Evolutionary conservation across 2,797 vertebrate genomes (phyloP).

Genomic region (Buphagus erythrorhynchus): DNA sequence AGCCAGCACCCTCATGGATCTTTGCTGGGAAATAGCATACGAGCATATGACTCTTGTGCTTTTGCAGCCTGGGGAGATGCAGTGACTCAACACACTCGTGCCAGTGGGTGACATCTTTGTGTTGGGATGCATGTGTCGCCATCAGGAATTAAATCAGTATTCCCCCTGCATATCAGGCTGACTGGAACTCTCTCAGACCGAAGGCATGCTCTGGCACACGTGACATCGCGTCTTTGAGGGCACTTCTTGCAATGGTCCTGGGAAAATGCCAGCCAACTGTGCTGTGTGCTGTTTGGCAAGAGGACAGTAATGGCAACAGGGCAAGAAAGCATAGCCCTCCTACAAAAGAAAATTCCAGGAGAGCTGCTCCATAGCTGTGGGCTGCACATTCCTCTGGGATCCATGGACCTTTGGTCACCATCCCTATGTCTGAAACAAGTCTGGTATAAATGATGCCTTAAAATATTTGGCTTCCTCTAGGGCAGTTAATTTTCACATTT

Average conservation of each 20-base stretch:
- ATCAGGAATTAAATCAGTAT: constrained; percentile 50
- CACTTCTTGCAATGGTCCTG: rapidly evolving
- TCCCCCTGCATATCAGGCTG: not conserved
- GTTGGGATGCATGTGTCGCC: not conserved
- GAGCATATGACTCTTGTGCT: not conserved
- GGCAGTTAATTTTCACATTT: not conserved
- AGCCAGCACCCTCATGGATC: not conserved
- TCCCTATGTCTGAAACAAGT: not conserved
- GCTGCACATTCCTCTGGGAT: not conserved
- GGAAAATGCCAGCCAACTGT: not conserved
- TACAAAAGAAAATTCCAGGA: not conserved
- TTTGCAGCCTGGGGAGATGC: not conserved
- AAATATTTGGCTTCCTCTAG: not conserved
- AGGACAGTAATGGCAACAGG: not conserved
- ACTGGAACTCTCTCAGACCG: not conserved
- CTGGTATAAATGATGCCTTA: not conserved
- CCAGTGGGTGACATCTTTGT: constrained; percentile 1
- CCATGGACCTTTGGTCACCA: not conserved
- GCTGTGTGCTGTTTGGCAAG: not conserved
- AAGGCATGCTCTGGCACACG: not conserved
- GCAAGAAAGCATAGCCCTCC: not conserved
- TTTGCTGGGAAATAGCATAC: not conserved
- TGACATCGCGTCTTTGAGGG: not conserved
- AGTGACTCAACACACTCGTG: not conserved
- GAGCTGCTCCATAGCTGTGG: not conserved